phyloP scores from a whole-genome alignment of 1,140 invertebrate species.

The Musca vetustissima region DNA sequence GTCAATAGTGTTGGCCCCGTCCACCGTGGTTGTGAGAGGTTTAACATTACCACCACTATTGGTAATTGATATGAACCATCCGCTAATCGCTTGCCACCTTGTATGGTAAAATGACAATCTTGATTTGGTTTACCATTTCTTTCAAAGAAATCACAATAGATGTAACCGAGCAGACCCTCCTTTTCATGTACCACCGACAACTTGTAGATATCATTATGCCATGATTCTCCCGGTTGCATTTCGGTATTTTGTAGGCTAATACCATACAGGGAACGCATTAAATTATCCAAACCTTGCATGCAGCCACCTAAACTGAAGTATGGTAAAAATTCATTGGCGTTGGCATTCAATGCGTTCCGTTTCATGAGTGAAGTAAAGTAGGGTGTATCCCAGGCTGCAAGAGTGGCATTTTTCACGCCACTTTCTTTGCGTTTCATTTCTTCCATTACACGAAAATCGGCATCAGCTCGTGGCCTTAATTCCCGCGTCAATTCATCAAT shows the following conservation, averaged over 20 bases:
- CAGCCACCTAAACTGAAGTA: constrained; percentile 94
- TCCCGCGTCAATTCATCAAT: constrained; percentile 75
- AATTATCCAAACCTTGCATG: constrained; percentile 91
- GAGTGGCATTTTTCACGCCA: constrained; percentile 40
- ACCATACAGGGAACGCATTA: constrained; percentile 80
- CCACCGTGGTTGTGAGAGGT: constrained; percentile 74
- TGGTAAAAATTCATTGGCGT: constrained; percentile 71
- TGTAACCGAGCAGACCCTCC: constrained; percentile 84
- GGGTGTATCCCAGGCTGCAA: constrained; percentile 83
- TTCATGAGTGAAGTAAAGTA: constrained; percentile 77
- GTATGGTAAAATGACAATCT: constrained; percentile 98
- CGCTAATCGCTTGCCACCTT: constrained; percentile 79
- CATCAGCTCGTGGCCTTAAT: constrained; percentile 64
- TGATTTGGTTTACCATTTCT: constrained; percentile 88
- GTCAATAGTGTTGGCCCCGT: constrained; percentile 78
- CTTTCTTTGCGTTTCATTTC: constrained; percentile 65
- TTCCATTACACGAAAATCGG: constrained; percentile 74
- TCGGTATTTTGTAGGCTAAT: constrained; percentile 74
- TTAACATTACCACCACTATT: constrained; percentile 92
- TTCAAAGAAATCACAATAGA: constrained; percentile 97
- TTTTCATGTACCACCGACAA: constrained; percentile 77
- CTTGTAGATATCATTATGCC: constrained; percentile 87
- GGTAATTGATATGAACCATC: constrained; percentile 90
- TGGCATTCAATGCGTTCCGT: constrained; percentile 67
- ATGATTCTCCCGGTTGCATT: constrained; percentile 74